phyloP scores from a whole-genome alignment of 2,113 vertebrate genomes.

The Caretta caretta region DNA sequence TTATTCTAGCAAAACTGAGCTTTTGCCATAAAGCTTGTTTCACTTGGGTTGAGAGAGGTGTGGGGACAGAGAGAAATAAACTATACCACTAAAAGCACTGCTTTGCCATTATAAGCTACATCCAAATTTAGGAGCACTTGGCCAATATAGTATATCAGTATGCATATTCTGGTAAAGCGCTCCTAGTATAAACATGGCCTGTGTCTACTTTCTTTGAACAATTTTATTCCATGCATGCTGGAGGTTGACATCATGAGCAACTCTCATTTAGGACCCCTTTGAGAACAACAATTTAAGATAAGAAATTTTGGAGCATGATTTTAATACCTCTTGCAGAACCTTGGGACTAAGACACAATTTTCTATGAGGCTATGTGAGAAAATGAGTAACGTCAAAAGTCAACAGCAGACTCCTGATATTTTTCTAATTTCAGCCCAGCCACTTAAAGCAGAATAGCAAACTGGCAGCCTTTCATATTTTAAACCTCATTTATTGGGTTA shows the following conservation, averaged over 20 bases:
- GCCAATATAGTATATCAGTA: neutral
- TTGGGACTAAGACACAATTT: constrained; percentile 48
- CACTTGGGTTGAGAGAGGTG: neutral
- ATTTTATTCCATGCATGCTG: neutral
- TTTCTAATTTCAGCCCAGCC: constrained; percentile 60
- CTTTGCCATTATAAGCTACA: neutral
- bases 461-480: constrained; percentile 47
- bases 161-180: neutral
- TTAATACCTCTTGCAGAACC: constrained; percentile 55
- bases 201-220: neutral
- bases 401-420: constrained; percentile 36
- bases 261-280: constrained; percentile 33
- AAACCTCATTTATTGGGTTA: constrained; percentile 4
- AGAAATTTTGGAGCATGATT: constrained; percentile 7
- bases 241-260: neutral
- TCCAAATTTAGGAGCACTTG: neutral
- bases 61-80: neutral
- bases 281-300: constrained; percentile 40
- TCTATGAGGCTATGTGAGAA: neutral
- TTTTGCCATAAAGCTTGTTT: no score
- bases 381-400: neutral
- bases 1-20: no score
- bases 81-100: neutral
- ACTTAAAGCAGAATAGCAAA: constrained; percentile 54
- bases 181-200: neutral